Conservation (phyloP, 2,113 vertebrate genomes). For the Neotragus moschatus region DNA sequence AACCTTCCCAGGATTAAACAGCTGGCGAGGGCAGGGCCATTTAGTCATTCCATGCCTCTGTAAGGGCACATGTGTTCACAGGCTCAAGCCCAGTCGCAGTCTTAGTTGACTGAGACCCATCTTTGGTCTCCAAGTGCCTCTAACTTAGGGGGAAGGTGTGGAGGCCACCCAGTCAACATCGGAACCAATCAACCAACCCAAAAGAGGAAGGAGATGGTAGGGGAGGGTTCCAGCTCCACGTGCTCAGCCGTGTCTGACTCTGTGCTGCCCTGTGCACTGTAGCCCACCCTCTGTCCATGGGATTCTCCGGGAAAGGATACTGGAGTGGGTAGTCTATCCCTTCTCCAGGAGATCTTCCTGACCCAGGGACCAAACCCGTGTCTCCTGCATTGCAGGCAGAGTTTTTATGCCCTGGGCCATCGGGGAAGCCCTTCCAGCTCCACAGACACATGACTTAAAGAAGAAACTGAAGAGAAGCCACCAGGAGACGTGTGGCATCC, state of each 20-base stretch:
- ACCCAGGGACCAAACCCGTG: background rate
- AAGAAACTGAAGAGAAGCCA: background rate
- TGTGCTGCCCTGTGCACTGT: background rate
- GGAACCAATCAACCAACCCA: background rate
- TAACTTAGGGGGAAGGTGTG: background rate
- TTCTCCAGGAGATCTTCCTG: background rate
- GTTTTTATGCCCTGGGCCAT: background rate
- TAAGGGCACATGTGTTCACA: background rate
- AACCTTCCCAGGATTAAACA: background rate
- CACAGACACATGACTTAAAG: background rate
- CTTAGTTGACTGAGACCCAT: background rate
- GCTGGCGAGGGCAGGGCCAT: background rate
- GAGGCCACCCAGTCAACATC: background rate
- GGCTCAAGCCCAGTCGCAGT: background rate
- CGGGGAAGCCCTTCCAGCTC: background rate
- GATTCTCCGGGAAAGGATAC: background rate
- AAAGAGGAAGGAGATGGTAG: background rate
- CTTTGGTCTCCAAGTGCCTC: background rate
- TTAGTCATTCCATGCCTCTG: background rate
- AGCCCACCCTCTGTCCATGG: background rate
- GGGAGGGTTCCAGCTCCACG: background rate
- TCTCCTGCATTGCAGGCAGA: background rate
- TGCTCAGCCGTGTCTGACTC: background rate
- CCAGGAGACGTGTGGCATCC: background rate
- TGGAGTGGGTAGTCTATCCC: background rate